phyloP scores from a whole-genome alignment of 64 coral and sea anemone genomes.

The Platygyra sinensis region DNA sequence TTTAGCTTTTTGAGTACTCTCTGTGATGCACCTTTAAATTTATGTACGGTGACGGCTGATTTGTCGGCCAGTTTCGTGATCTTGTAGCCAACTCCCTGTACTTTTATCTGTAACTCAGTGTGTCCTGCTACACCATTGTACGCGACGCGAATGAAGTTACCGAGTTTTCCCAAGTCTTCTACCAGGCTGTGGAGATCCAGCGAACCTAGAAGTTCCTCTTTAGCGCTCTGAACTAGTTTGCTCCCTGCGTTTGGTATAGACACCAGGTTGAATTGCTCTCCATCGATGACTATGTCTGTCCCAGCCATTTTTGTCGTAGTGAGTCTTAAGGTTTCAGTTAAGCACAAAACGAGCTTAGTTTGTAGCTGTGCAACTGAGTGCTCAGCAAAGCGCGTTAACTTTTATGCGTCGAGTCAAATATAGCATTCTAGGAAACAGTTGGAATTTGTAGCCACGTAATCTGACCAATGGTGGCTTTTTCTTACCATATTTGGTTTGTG shows the following conservation, averaged over 20 bases:
- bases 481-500: too few species aligned
- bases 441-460: too few species aligned
- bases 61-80: constrained; percentile 60
- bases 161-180: constrained; percentile 65
- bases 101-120: constrained; percentile 65
- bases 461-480: too few species aligned
- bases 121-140: constrained; percentile 69
- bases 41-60: constrained; percentile 63
- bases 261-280: constrained; percentile 44
- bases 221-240: constrained; percentile 14
- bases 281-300: constrained; percentile 25
- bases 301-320: background rate
- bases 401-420: too few species aligned
- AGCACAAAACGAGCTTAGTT: background rate
- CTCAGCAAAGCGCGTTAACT: too few species aligned
- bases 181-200: constrained; percentile 59
- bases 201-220: constrained; percentile 7
- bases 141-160: constrained; percentile 54
- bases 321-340: background rate
- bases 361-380: background rate
- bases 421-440: too few species aligned
- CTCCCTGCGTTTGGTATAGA: constrained; percentile 35
- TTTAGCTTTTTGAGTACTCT: constrained; percentile 37
- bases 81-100: constrained; percentile 60
- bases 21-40: constrained; percentile 45